Conservation (phyloP, 2,113 vertebrate species). For the Podarcis raffonei region DNA sequence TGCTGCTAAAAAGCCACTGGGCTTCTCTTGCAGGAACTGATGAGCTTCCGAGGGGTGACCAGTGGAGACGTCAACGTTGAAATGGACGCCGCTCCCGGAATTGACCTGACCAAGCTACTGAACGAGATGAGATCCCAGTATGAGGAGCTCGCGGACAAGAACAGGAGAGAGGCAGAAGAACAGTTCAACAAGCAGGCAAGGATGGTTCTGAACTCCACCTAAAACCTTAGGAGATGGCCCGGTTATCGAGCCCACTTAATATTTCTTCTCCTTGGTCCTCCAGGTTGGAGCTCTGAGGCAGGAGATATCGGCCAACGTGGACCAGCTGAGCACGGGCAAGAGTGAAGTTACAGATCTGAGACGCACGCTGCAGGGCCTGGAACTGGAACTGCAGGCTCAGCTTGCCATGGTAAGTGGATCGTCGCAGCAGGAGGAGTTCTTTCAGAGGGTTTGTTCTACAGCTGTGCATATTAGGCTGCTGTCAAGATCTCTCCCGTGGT, state of each 20-base stretch:
- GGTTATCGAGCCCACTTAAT: background rate
- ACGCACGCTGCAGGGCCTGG: constrained; percentile 73
- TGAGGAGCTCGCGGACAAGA: constrained; percentile 82
- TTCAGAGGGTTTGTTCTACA: background rate
- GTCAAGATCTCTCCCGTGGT: no score
- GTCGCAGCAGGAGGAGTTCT: background rate
- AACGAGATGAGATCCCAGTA: constrained; percentile 86
- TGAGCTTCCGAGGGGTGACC: constrained; percentile 76
- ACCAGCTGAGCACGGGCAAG: constrained; percentile 61
- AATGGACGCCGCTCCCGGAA: constrained; percentile 84
- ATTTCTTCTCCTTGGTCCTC: background rate
- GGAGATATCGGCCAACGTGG: constrained; percentile 52
- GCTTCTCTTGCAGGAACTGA: constrained; percentile 77
- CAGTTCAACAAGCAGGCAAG: constrained; percentile 78
- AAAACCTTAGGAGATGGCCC: background rate
- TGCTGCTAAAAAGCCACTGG: background rate
- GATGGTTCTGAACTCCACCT: no score
- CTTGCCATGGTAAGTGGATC: constrained; percentile 70
- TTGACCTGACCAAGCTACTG: constrained; percentile 81
- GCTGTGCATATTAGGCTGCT: background rate
- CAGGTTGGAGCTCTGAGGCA: constrained; percentile 64
- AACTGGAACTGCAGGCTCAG: constrained; percentile 72
- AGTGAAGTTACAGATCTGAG: constrained; percentile 68
- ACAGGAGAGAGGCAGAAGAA: constrained; percentile 83
- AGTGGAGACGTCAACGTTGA: constrained; percentile 86